A percentile compares a stretch with the other conserved stretches of the same genome.
Conservation (phyloP, 2,113 vertebrate species). For the Corythoichthys haematopterus region DNA sequence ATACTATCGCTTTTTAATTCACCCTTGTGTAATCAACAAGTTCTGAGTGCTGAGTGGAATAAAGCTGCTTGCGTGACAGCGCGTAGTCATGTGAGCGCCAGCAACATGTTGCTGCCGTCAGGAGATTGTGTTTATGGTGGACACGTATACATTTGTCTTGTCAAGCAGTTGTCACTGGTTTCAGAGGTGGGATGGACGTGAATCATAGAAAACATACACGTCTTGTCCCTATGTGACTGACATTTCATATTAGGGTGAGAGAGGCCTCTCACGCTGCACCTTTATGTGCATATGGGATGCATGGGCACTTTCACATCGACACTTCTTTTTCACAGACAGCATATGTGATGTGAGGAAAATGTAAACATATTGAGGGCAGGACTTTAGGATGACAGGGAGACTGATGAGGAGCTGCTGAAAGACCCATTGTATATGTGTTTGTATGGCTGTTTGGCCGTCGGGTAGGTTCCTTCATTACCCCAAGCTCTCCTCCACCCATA, state of each 20-base stretch:
- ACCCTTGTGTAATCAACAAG: slow-evolving; percentile 42
- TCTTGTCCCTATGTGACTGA: slow-evolving; percentile 35
- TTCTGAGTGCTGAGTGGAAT: slow-evolving; percentile 9
- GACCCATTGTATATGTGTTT: slow-evolving; percentile 21
- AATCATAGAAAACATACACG: slow-evolving; percentile 49
- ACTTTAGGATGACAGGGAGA: slow-evolving; percentile 38
- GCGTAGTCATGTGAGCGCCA: slow-evolving; percentile 42
- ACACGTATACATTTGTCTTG: slow-evolving; percentile 30
- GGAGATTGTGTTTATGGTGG: slow-evolving; percentile 39
- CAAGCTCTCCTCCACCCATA: slow-evolving; percentile 19
- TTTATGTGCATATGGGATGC: slow-evolving; percentile 12
- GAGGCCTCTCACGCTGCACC: slow-evolving; percentile 14
- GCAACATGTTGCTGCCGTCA: slow-evolving; percentile 31
- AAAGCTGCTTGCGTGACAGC: slow-evolving; percentile 32
- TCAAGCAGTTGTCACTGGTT: slow-evolving; percentile 41
- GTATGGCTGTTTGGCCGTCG: slow-evolving; percentile 15
- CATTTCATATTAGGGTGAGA: slow-evolving; percentile 35
- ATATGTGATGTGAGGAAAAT: slow-evolving; percentile 38
- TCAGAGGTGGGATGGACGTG: slow-evolving; percentile 30
- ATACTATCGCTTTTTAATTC: slow-evolving; percentile 34
- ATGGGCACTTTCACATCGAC: slow-evolving; percentile 34
- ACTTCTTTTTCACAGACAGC: slow-evolving; percentile 21
- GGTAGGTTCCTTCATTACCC: slow-evolving; percentile 29
- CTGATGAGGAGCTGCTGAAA: slow-evolving; percentile 47
- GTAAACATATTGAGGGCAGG: slow-evolving; percentile 41